These are phyloP conservation scores for Chiloscyllium plagiosum DNA, from an alignment of 2,113 vertebrate species.

Conservation along the genomic window DNA sequence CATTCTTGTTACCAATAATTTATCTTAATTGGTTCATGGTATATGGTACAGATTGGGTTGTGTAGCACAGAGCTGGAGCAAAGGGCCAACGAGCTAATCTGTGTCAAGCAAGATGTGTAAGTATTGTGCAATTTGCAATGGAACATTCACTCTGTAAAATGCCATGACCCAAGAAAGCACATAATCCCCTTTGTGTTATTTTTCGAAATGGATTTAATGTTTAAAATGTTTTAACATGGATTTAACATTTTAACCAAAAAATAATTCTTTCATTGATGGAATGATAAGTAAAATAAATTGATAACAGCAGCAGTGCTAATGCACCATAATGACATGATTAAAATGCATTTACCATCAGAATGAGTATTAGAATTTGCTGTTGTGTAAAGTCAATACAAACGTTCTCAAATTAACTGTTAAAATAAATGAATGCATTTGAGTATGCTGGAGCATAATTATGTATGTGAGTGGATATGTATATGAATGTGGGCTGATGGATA, in stretches of 20 bases:
- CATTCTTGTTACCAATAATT: slow-evolving; percentile 35
- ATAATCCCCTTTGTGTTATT: not conserved
- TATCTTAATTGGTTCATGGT: slow-evolving; percentile 36
- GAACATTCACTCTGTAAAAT: not conserved
- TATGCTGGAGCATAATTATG: too few relatives aligned
- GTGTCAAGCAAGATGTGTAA: slow-evolving; percentile 14
- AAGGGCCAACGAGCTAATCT: slow-evolving; percentile 16
- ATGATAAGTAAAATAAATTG: not conserved
- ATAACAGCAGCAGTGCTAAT: not conserved
- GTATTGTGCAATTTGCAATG: not conserved
- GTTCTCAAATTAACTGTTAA: not conserved
- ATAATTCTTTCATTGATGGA: not conserved
- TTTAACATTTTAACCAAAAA: not conserved
- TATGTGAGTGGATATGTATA: not conserved
- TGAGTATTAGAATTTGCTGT: not conserved
- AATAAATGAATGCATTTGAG: not conserved
- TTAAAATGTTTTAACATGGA: too few relatives aligned
- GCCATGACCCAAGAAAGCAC: not conserved
- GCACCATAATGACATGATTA: not conserved
- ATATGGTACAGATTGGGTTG: slow-evolving; percentile 20
- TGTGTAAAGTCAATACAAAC: not conserved
- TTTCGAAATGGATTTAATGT: not conserved
- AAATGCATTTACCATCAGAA: not conserved
- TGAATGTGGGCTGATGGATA: not conserved
- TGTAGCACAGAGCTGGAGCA: not conserved